Percentiles rank a stretch among this genome's conserved stretches.
These are phyloP conservation scores for Drosophila virilis DNA, from an alignment of 1,140 invertebrate genomes.

Conservation along the genomic window DNA sequence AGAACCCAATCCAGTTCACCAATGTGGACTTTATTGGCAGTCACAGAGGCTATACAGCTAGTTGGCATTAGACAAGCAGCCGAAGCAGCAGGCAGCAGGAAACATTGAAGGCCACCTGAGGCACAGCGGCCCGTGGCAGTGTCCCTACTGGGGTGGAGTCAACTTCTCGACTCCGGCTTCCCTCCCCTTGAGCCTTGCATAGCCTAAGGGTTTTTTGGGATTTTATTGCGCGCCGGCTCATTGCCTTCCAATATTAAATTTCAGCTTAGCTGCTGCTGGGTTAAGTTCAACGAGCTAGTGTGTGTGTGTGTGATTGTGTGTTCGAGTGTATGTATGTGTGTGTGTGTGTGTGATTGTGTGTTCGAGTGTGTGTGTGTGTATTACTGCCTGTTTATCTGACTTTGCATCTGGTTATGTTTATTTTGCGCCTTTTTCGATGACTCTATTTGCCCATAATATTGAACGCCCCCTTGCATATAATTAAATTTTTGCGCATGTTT, in stretches of 20 bases:
- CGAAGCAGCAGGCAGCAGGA: constrained; percentile 9
- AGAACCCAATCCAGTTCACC: constrained; percentile 5
- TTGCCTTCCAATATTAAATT: constrained; percentile 83
- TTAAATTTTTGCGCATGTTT: constrained; percentile 79
- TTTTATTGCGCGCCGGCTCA: constrained; percentile 78
- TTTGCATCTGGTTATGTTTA: constrained; percentile 77
- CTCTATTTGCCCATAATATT: constrained; percentile 71
- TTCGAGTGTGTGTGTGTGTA: constrained; percentile 24
- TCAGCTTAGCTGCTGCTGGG: constrained; percentile 67
- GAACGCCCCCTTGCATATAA: constrained; percentile 76
- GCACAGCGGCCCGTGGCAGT: constrained; percentile 8
- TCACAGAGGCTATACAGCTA: constrained; percentile 36
- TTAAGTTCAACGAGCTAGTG: constrained; percentile 55
- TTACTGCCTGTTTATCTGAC: constrained; percentile 57
- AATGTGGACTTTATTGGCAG: constrained; percentile 64
- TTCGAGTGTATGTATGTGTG: constrained; percentile 20
- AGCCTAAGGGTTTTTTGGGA: constrained; percentile 61
- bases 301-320: constrained; percentile 15
- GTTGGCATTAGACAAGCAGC: constrained; percentile 44
- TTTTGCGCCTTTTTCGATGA: constrained; percentile 69
- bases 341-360: constrained; percentile 15
- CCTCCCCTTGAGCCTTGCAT: constrained; percentile 1
- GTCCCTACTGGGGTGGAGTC: not conserved
- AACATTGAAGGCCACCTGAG: constrained; percentile 58
- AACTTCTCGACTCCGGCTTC: too few relatives aligned